Evolutionary conservation across 92 coral and sea anemone species (phyloP), one percentile per base, ranked within the genome.

Genomic region (Bergia puertoricense): DNA sequence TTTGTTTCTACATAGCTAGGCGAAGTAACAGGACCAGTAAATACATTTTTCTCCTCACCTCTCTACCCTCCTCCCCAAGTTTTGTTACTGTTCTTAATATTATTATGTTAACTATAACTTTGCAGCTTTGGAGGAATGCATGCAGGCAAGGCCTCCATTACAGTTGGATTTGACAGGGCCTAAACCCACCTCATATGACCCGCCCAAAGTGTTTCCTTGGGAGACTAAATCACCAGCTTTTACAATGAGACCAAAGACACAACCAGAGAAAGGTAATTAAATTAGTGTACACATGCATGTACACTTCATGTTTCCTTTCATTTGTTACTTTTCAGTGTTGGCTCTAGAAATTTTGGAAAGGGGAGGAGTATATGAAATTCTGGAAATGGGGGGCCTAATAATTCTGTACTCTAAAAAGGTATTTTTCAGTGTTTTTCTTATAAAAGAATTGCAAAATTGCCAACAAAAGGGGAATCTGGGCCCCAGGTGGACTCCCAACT

Each of bases 201-300:
- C 98, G 30, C 95, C 98, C 5, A 74, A 76, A 59, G 79, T 85
- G 54, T 92, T 93, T 14, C 99, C 99, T 0, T 95, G 98, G 96
- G 98, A 85, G 90, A 94, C 95, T 37, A 90, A 89, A 20, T 91
- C 98, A 11, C 99, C 99, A 22, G 82, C 94, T 4, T 96, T 86
- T 56, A 96, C 99, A 5, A 96, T 96, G 98, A 95, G 99, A 89
- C 99, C 99, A 76, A 96, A 96, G 86, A 96, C 99, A 22, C 96
- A 96, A 30, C 99, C 99, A 54, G 99, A 96, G 82, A 96, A 94
- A 94, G 98, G 99, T 95, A 36, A 30, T 30, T 30, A 30, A 30
- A 30, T 30, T 30, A 30, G 30, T 30, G 30, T 30, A 30, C 30
- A 30, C 30, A 30, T 30, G 30, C 72, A 9, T 38, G 3, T 54